phyloP scores from a whole-genome alignment of 2,797 vertebrate genomes.

The Thamnophis elegans region DNA sequence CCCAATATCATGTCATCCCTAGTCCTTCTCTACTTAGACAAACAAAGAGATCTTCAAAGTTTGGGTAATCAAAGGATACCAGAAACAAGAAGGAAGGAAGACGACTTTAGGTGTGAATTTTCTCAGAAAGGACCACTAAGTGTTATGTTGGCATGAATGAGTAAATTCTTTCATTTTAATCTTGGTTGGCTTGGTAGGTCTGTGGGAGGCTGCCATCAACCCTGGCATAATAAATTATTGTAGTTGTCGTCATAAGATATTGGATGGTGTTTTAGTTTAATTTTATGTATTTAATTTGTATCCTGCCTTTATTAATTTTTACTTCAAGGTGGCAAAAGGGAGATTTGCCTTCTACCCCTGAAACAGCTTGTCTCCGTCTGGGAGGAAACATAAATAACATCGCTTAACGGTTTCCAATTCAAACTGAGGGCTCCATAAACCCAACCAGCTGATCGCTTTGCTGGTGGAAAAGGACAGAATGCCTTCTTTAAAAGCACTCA shows the following conservation, averaged over 20 bases:
- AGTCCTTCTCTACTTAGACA: background rate
- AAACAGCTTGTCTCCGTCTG: background rate
- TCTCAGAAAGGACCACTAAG: background rate
- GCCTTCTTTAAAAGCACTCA: background rate
- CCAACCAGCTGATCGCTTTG: background rate
- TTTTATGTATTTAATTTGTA: no score
- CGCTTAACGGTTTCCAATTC: background rate
- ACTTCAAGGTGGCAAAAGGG: no score
- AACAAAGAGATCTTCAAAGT: background rate
- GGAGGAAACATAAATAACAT: background rate
- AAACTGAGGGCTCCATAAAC: background rate
- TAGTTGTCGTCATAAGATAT: background rate
- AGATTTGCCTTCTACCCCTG: background rate
- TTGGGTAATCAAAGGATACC: background rate
- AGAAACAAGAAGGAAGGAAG: background rate
- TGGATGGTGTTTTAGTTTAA: background rate
- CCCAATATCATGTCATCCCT: background rate
- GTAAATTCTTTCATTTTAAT: background rate
- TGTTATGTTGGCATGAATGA: background rate
- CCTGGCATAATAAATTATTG: background rate
- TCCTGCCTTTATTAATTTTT: no score
- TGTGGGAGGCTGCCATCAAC: background rate
- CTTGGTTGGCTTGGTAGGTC: background rate
- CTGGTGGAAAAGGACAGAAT: background rate
- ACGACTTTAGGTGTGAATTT: background rate